phyloP scores from a whole-genome alignment of 2,797 vertebrate genomes.

The Pipistrellus kuhlii region DNA sequence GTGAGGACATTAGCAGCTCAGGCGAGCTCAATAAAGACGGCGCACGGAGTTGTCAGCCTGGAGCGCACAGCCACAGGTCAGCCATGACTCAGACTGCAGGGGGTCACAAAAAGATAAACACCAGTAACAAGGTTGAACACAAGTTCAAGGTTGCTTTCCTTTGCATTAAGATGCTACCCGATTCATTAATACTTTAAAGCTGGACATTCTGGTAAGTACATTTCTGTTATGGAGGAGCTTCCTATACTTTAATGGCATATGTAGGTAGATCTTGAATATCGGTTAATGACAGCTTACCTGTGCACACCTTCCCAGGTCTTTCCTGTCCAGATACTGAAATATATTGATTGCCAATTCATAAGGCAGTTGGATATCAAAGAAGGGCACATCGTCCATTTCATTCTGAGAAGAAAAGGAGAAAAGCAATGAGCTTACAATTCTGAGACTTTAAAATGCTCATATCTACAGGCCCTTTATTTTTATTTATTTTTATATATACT shows the following conservation, averaged over 20 bases:
- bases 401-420: conserved; percentile 88
- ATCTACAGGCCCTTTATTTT: neutral
- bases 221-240: neutral
- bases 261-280: neutral
- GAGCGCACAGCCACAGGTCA: neutral
- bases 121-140: neutral
- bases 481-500: too few species aligned
- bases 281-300: conserved; percentile 90
- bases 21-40: neutral
- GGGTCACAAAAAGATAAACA: neutral
- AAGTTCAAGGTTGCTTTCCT: neutral
- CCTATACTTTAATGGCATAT: neutral
- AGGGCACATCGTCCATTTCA: conserved; percentile 97
- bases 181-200: neutral
- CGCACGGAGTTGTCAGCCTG: neutral
- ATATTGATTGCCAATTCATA: conserved; percentile 97
- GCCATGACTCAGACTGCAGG: neutral
- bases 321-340: conserved; percentile 92
- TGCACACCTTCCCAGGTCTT: conserved; percentile 94
- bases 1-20: neutral
- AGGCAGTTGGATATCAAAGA: conserved; percentile 96
- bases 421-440: neutral
- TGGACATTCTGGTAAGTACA: neutral
- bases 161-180: neutral
- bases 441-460: neutral